Evolutionary conservation across 2,797 vertebrate genomes (phyloP), one percentile per base, ranked within the genome.

Genomic region (Phalloptychus januarius): DNA sequence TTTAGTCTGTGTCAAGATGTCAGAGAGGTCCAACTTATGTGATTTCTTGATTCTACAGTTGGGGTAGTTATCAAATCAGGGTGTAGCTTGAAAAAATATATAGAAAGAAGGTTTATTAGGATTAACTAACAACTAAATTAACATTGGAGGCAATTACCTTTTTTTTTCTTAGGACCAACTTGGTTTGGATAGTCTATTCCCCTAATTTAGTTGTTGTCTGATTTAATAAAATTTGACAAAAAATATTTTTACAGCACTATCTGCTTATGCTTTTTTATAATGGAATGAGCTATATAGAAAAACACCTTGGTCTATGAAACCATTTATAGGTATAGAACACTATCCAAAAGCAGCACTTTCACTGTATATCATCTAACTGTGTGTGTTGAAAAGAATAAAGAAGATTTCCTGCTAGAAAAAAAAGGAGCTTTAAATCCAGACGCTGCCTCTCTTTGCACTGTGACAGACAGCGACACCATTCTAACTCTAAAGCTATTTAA

Each of bases 401-500:
- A 75, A 73, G 83, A 86, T 84, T 90, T 86, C 79, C 75, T 74
- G 74, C 50, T 50, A 33, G 20, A 23, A 8, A 77, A 79, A 79
- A 87, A 85, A 82, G 81, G 56, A 78, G 63, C 84, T 83, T 77
- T 81, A 83, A 89, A 93, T 85, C 88, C 85, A 81, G 77, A 83
- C 74, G 10, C 48, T 23, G 72, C 79, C 81, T 79, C 81, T 78
- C 80, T 83, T 83, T 81, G 76, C 40, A 74, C 84, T 83, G 87
- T 87, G 86, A 91, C 86, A 86, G 84, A 86, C 83, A 18, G 63
- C 33, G 71, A 90, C 84, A 79, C 81, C 79, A 61, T 4, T 80
- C 88, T 71, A 80, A 79, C n/a, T 88, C 84, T 86, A 79, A 92
- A 93, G 89, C 90, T 87, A 79, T 90, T 93, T 87, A 90, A 84